phyloP scores from a whole-genome alignment of 2,797 vertebrate species.

The Chrosomus eos region DNA sequence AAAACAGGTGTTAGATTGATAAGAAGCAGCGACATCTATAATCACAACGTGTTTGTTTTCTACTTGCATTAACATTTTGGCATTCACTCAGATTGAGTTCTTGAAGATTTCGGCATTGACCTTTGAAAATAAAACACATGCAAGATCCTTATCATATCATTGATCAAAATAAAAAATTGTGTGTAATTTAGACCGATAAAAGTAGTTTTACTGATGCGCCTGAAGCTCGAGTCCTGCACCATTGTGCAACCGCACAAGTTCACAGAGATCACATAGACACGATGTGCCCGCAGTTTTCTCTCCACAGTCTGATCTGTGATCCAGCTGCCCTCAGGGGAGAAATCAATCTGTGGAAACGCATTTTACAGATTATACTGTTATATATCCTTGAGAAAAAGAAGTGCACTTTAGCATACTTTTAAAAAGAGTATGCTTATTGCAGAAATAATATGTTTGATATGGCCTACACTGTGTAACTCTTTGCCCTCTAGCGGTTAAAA shows the following conservation, averaged over 20 bases:
- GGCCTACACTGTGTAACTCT: neutral
- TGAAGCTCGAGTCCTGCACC: conserved; percentile 65
- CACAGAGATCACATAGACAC: conserved; percentile 69
- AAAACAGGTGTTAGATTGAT: neutral
- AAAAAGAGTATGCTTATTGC: neutral
- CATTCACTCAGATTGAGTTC: conserved; percentile 86
- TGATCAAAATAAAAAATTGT: neutral
- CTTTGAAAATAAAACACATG: conserved; percentile 67
- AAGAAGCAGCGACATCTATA: neutral
- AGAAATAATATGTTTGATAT: neutral
- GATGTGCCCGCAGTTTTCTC: conserved; percentile 69
- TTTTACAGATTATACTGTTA: conserved; percentile 14
- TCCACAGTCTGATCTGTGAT: conserved; percentile 66
- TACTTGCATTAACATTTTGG: conserved; percentile 81
- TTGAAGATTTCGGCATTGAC: conserved; percentile 85
- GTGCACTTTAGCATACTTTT: neutral
- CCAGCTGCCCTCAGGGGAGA: conserved; percentile 71
- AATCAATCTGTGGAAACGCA: conserved; percentile 67
- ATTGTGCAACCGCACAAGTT: conserved; percentile 71
- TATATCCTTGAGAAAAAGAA: neutral
- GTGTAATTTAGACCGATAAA: neutral
- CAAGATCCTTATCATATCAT: neutral
- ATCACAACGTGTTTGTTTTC: neutral
- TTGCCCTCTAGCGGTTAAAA: neutral
- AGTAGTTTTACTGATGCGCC: conserved; percentile 69